Evolutionary conservation across 2,113 vertebrate species (phyloP).

Genomic region (Semicossyphus pulcher): DNA sequence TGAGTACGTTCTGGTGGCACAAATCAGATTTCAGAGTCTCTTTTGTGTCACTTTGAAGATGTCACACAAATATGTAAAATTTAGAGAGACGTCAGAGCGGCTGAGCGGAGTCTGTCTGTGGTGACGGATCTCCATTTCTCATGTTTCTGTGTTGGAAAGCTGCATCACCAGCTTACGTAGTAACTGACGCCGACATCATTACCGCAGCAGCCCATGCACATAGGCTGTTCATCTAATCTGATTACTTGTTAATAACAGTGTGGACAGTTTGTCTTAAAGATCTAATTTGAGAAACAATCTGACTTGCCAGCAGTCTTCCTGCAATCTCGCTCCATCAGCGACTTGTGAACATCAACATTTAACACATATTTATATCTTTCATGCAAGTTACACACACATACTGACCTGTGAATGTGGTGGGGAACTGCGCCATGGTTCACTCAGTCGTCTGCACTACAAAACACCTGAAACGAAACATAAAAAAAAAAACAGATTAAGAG

Average conservation of each 20-base stretch:
- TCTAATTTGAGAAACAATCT: neutral
- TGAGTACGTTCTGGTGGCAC: neutral
- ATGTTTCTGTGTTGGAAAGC: neutral
- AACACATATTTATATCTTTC: neutral
- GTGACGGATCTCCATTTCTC: neutral
- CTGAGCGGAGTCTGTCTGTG: neutral
- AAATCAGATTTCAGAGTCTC: neutral
- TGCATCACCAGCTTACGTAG: neutral
- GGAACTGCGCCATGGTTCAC: conserved; percentile 98
- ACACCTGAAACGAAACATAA: conserved; percentile 77
- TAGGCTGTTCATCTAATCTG: neutral
- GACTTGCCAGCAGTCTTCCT: neutral
- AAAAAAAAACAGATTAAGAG: neutral
- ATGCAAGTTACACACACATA: neutral
- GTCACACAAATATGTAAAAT: neutral
- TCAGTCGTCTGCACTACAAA: conserved; percentile 80
- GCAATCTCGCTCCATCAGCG: neutral
- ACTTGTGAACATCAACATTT: neutral
- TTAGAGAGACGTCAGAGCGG: neutral
- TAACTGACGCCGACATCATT: neutral
- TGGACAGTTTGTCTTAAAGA: neutral
- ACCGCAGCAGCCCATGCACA: neutral
- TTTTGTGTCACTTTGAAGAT: too few relatives aligned
- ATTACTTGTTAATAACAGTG: neutral
- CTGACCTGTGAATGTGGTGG: conserved; percentile 95